Base-by-base conservation (phyloP, 2,797 vertebrate species). In the Lycodopsis pacificus region DNA sequence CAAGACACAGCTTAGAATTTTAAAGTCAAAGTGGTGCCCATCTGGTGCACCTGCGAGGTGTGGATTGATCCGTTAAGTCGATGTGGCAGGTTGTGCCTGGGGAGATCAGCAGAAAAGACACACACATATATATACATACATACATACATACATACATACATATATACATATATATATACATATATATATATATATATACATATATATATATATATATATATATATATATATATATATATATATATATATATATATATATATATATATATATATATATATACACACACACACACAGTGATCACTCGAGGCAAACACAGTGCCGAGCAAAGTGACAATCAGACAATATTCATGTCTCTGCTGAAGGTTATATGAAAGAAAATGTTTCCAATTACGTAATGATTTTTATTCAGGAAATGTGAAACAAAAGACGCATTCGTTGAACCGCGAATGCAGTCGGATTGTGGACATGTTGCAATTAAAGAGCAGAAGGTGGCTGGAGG, bases 61-160 rank as follows among this genome's bases (percentile, higher is more conserved):
- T 73, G 74, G 85, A 90, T 85, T 88, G 77, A 89, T 92, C 84
- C 76, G 48, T 69, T 88, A 82, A 90, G 81, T 86, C 85, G 70
- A 56, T 74, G 80, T 88, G 82, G 76, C 86, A 86, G 79, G 59
- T 71, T 72, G 77, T 79, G 88, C 82, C 78, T 71, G 56, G 62
- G 79, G 85, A 73, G 44, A 84, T 69, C 71, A 54, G 71, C 42
- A 22, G 49, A 78, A 58, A 67, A 58, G 11, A 73, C 40, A 42
- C 49, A 53, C 20, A 81, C 9, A 71, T 7, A 64, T 25, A 30
- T 3, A 20, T 0, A 49, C 7, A 54, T 25, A 25, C 2, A 25
- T 25, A 25, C 2, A 25, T 25, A 25, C 1, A 25, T 25, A 25
- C 2, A 25, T 25, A 25, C 2, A 30, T 2, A 12, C 0, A 51